phyloP scores from a whole-genome alignment of 2,888 invertebrate species.

The Synanthedon vespiformis region DNA sequence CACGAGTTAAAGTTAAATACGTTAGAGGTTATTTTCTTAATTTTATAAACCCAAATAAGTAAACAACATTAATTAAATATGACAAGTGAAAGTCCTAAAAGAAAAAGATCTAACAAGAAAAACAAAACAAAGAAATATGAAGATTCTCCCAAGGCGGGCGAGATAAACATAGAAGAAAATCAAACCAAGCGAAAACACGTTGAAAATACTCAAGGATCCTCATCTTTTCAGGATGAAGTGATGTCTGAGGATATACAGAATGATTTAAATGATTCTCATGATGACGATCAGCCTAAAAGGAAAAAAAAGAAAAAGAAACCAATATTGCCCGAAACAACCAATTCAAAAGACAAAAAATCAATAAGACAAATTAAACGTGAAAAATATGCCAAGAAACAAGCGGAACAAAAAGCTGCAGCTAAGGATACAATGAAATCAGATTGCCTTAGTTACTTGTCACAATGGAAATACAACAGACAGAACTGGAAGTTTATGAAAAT shows the following conservation, averaged over 20 bases:
- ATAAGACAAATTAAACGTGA: conserved; percentile 75
- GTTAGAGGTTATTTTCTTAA: too few relatives aligned
- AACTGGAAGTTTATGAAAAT: conserved; percentile 87
- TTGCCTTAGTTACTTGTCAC: conserved; percentile 75
- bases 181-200: conserved; percentile 12
- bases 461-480: conserved; percentile 77
- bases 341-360: conserved; percentile 63
- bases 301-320: conserved; percentile 44
- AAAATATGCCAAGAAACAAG: conserved; percentile 69
- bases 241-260: not conserved
- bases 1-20: too few relatives aligned
- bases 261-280: conserved; percentile 26
- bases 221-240: not conserved
- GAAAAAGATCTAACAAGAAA: conserved; percentile 11
- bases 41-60: too few relatives aligned
- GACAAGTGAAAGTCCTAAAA: conserved; percentile 5
- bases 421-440: conserved; percentile 70
- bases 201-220: conserved; percentile 8
- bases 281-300: conserved; percentile 33
- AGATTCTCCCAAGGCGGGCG: conserved; percentile 12
- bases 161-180: conserved; percentile 3
- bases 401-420: conserved; percentile 62
- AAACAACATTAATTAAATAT: not conserved
- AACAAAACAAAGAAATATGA: conserved; percentile 9
- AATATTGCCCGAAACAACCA: conserved; percentile 27